phyloP scores from a whole-genome alignment of 2,797 vertebrate species.

The Cirrhinus molitorella region DNA sequence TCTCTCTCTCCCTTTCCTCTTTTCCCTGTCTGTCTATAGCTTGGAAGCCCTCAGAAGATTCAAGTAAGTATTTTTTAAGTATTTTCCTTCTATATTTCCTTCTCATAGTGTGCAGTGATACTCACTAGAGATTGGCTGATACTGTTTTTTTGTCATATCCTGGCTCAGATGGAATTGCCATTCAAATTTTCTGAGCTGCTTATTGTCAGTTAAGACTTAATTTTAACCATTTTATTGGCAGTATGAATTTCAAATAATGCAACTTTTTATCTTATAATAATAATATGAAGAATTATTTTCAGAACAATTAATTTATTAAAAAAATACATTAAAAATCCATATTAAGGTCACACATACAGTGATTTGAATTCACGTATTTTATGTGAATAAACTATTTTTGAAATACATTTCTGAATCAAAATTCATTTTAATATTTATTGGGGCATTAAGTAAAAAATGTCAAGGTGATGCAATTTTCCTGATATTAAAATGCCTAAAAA shows the following conservation, averaged over 20 bases:
- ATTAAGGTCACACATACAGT: too few relatives aligned
- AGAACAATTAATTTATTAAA: neutral
- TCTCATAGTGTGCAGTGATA: slow-evolving; percentile 36
- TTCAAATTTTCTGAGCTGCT: slow-evolving; percentile 11
- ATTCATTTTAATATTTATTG: neutral
- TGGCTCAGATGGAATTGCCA: neutral
- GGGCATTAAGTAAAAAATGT: neutral
- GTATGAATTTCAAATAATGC: neutral
- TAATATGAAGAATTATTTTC: neutral
- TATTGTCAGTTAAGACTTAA: neutral
- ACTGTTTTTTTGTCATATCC: neutral
- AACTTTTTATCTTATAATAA: neutral
- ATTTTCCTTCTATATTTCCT: slow-evolving; percentile 84
- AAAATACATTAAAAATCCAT: neutral
- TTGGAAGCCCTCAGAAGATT: slow-evolving; percentile 81
- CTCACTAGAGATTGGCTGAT: slow-evolving; percentile 14
- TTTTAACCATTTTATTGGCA: neutral
- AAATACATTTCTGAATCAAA: neutral
- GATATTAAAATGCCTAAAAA: neutral
- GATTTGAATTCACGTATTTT: too few relatives aligned
- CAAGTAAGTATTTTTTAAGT: slow-evolving; percentile 98
- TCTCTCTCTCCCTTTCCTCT: slow-evolving; percentile 31
- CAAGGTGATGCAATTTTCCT: neutral
- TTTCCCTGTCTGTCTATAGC: slow-evolving; percentile 40
- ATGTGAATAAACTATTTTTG: too few relatives aligned